Conservation (phyloP, 2,113 vertebrate genomes). For the Coptodon bakossiorum region DNA sequence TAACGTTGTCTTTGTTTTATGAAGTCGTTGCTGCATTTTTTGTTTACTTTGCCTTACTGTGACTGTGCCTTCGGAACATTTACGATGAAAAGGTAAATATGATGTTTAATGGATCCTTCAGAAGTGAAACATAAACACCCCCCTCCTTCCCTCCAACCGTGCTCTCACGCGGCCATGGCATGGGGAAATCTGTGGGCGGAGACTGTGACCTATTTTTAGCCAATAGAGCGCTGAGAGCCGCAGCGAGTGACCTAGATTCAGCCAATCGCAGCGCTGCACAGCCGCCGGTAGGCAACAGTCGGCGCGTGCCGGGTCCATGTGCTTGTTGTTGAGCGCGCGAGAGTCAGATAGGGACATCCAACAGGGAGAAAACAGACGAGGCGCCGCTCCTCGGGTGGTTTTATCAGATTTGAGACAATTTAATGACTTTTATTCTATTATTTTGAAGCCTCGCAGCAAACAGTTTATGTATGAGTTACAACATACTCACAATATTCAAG, state of each 20-base stretch:
- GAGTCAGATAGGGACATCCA: conserved; percentile 19
- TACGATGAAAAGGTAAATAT: not conserved
- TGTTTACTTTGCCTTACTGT: not conserved
- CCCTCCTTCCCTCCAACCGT: not conserved
- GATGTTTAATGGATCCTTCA: not conserved
- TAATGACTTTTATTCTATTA: fast-evolving
- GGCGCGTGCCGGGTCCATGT: conserved; percentile 72
- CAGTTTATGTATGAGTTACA: not conserved
- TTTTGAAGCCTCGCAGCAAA: not conserved
- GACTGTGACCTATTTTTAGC: conserved; percentile 70
- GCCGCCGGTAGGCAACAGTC: conserved; percentile 58
- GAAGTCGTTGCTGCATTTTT: not conserved
- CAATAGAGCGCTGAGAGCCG: conserved; percentile 49
- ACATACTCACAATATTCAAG: not conserved
- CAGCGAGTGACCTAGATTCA: conserved; percentile 71
- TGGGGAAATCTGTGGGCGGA: conserved; percentile 68
- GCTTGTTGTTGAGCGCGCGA: conserved; percentile 37
- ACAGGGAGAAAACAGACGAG: not conserved
- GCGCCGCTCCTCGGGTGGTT: fast-evolving
- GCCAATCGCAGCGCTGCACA: conserved; percentile 61
- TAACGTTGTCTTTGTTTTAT: not conserved
- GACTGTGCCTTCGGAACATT: not conserved
- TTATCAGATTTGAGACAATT: not conserved
- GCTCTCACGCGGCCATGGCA: conserved; percentile 72
- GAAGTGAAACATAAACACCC: not conserved